Base-by-base conservation (phyloP, 2,797 vertebrate species). In the Notolepis coatsorum region DNA sequence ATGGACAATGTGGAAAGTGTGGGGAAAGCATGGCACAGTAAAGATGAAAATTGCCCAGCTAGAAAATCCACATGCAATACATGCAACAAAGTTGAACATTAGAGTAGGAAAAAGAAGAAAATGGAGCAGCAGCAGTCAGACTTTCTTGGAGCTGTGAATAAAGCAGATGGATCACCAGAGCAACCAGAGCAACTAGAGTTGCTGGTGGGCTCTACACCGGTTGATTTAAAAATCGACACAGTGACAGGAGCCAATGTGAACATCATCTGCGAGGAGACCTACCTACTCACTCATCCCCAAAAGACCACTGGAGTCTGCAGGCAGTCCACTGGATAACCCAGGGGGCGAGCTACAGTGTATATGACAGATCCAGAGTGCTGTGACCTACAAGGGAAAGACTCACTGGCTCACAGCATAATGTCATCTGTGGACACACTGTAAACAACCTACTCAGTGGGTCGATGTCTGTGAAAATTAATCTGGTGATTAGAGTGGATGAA, bases 331-430 rank as follows among this genome's bases (percentile, higher is more conserved):
- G 13, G 56, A 60, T 10, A 61, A 48, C 21, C 48, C 39, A 30
- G 27, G 55, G 39, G 38, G 48, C 1, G 21, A 60, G 24, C 24
- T 60, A 37, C 51, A 49, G 50, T 54, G 50, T 33, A 33, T 24
- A 39, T 33, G 65, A 23, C 33, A 51, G 38, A 1, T 62, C 25
- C 37, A 50, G 51, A 51, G 50, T 37, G 49, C 58, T 33, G 43
- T 68, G 30, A 42, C 50, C 15, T 62, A 45, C 21, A 61, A 50
- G 37, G 45, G 51, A 49, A 39, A 50, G 38, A 56, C 45, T 3
- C 37, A 69, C n/a, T 31, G 50, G 28, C 9, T 62, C 43, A 68
- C 43, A 17, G 56, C 43, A 2, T 55, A n/a, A 62, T 62, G 58
- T 61, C 1, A 18, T 56, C 15, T 25, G 8, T 7, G 51, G 66